Conservation (phyloP, 2,888 invertebrate genomes). For the Syrista parreyssii region DNA sequence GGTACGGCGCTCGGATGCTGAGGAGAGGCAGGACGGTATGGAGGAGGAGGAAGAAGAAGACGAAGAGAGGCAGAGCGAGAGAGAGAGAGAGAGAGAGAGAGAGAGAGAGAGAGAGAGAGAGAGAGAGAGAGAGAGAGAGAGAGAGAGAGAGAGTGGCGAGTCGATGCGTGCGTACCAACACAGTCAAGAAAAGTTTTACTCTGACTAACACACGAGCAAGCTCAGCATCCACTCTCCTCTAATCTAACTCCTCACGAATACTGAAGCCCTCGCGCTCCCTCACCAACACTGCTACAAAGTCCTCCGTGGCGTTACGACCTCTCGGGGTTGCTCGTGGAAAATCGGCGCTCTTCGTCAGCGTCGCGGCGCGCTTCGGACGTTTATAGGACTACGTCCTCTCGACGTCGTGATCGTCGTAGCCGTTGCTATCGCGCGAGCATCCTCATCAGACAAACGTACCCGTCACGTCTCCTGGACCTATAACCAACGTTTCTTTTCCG, state of each 20-base stretch:
- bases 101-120: slow-evolving; percentile 26
- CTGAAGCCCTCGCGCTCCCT: slow-evolving; percentile 24
- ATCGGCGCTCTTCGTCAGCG: slow-evolving; percentile 52
- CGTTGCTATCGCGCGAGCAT: slow-evolving; percentile 16
- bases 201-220: slow-evolving; percentile 52
- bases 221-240: slow-evolving; percentile 39
- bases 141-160: slow-evolving; percentile 36
- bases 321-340: slow-evolving; percentile 56
- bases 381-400: slow-evolving; percentile 42
- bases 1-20: too few species aligned
- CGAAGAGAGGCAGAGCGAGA: slow-evolving; percentile 15
- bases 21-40: too few species aligned
- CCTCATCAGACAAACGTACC: background rate
- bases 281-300: slow-evolving; percentile 41
- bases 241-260: slow-evolving; percentile 61
- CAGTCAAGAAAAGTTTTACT: slow-evolving; percentile 64
- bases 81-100: slow-evolving; percentile 24
- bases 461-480: too few species aligned
- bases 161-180: slow-evolving; percentile 59
- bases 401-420: slow-evolving; percentile 21
- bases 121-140: slow-evolving; percentile 25
- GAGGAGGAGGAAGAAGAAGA: background rate
- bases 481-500: too few species aligned
- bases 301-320: slow-evolving; percentile 43
- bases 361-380: slow-evolving; percentile 49